Evolutionary conservation across 2,888 invertebrate species (phyloP).

Genomic region (Ctena decussata): DNA sequence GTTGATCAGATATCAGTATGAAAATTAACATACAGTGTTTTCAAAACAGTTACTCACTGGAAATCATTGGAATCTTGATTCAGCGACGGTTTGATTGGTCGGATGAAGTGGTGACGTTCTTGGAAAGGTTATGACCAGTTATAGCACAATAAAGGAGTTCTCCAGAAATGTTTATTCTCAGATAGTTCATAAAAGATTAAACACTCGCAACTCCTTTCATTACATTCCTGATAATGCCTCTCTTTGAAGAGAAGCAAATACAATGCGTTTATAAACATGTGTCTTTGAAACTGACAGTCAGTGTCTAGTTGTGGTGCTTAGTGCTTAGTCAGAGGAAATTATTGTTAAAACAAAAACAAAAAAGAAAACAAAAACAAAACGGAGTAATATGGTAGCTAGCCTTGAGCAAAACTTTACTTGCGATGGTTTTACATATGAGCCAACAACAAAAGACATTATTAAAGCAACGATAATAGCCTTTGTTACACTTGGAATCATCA

Average conservation of each 20-base stretch:
- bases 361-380: not conserved
- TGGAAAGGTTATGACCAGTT: not conserved
- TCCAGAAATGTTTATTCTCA: not conserved
- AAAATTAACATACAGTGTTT: not conserved
- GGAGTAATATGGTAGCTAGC: not conserved
- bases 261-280: too few species aligned
- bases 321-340: too few species aligned
- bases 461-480: conserved; percentile 58
- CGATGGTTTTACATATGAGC: conserved; percentile 33
- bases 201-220: not conserved
- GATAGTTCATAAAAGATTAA: not conserved
- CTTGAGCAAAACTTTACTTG: conserved; percentile 56
- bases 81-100: not conserved
- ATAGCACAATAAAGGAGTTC: conserved; percentile 1
- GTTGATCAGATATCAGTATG: not conserved
- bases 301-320: too few species aligned
- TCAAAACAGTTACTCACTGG: not conserved
- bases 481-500: conserved; percentile 46
- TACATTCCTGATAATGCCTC: not conserved
- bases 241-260: too few species aligned
- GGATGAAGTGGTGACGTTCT: not conserved
- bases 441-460: conserved; percentile 44
- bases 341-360: not conserved
- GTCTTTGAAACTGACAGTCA: too few species aligned
- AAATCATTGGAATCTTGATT: not conserved